Evolutionary conservation across 1,140 invertebrate genomes (phyloP).

Genomic region (Dolichoris vasculosae): DNA sequence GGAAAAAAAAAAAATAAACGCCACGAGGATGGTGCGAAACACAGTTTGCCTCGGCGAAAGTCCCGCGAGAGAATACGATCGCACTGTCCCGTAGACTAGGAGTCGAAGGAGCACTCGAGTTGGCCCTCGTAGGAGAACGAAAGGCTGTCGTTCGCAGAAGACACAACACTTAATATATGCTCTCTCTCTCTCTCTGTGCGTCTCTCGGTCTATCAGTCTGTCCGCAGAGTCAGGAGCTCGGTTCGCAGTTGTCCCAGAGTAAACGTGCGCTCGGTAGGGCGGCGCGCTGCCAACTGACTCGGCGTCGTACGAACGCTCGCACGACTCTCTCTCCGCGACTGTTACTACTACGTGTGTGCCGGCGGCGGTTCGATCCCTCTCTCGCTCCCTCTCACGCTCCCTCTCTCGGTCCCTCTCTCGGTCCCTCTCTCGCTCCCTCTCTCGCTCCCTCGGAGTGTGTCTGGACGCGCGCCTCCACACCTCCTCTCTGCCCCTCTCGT

Average conservation of each 20-base stretch:
- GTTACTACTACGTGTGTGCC: slow-evolving; percentile 45
- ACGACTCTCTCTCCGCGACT: slow-evolving; percentile 42
- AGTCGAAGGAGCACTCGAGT: neutral
- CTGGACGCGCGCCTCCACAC: slow-evolving; percentile 50
- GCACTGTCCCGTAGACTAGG: neutral
- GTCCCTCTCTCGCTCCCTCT: slow-evolving; percentile 63
- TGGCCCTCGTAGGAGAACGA: neutral
- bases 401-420: slow-evolving; percentile 44
- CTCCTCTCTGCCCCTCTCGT: neutral
- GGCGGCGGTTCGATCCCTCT: neutral
- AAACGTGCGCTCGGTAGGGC: slow-evolving; percentile 64
- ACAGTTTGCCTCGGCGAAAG: neutral
- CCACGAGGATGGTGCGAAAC: neutral
- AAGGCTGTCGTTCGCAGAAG: neutral
- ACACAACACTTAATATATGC: slow-evolving; percentile 32
- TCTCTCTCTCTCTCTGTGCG: neutral
- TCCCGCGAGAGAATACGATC: neutral
- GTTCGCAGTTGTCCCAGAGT: neutral
- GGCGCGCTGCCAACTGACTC: slow-evolving; percentile 69
- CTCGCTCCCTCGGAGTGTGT: slow-evolving; percentile 16
- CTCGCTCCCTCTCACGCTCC: neutral
- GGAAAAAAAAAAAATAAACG: neutral
- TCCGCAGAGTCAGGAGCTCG: neutral
- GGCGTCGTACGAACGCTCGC: slow-evolving; percentile 56
- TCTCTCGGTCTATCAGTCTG: neutral